Base-by-base conservation (phyloP, 2,113 vertebrate genomes). In the Larimichthys crocea region DNA sequence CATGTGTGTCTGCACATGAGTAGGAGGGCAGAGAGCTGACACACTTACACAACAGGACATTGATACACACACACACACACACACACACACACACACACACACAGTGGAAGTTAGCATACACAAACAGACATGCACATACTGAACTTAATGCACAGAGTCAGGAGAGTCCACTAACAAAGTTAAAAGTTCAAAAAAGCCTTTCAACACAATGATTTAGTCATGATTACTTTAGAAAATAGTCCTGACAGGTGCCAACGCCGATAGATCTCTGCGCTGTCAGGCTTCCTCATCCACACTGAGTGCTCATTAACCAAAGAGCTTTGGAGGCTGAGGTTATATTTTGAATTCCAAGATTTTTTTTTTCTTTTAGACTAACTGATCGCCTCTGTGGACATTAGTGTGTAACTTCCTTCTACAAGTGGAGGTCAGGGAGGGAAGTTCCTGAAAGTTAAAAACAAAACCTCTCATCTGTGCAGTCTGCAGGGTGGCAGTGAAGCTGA, bases 271-370 rank as follows among this genome's bases (percentile, higher is more conserved):
- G 73, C 9, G 16, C 40, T 46, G 80, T 31, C 82, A 52, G 68
- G 64, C 79, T 72, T 24, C 79, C 67, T 49, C 67, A 50, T 84
- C 63, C 74, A 79, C 76, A 50, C 64, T 48, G 62, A 80, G 76
- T 65, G 59, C 52, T 92, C 89, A 89, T 89, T 89, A 88, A 31
- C 53, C 77, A 88, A 78, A 90, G 19, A 86, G 83, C 82, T 85
- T 75, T 50, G 49, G 31, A 83, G 53, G 50, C 49, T 42, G 52
- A 26, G 68, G 31, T 56, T 74, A 74, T n/a, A 49, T 26, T 83
- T 56, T 79, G 60, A 76, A 63, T 73, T 78, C 22, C 4, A 65
- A 66, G 6, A 66, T 65, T 35, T 60, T 46, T 77, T 74, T 26
- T 52, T 66, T 80, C 62, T 53, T 69, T 55, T 53, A 11, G n/a